phyloP scores from a whole-genome alignment of 1,140 invertebrate genomes.

The Hycleus phaleratus region DNA sequence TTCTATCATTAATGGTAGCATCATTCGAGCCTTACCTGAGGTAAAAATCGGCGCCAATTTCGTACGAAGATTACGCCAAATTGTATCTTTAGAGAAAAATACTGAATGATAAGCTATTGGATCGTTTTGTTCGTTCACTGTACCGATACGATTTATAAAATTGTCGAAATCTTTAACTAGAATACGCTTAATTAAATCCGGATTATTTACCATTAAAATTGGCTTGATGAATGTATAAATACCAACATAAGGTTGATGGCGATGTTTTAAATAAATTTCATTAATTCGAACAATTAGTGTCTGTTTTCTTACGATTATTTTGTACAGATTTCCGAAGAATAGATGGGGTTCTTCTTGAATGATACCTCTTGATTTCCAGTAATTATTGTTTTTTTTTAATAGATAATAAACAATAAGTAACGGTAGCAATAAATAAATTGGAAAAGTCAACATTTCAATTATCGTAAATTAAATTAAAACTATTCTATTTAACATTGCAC shows the following conservation, averaged over 20 bases:
- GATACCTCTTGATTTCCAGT: conserved; percentile 1
- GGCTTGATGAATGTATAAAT: conserved; percentile 40
- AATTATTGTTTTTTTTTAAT: neutral
- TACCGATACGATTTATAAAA: conserved; percentile 46
- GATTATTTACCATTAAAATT: conserved; percentile 32
- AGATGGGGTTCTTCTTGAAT: neutral
- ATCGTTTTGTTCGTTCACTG: conserved; percentile 43
- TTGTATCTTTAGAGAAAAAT: conserved; percentile 36
- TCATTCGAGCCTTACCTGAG: conserved; percentile 40
- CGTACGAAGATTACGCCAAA: conserved; percentile 40
- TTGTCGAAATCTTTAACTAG: conserved; percentile 44
- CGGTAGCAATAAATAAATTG: too few species aligned
- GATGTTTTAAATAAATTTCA: conserved; percentile 27
- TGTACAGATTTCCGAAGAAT: neutral
- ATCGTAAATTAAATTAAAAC: too few species aligned
- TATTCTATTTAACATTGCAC: too few species aligned
- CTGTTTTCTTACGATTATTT: neutral
- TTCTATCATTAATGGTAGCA: conserved; percentile 38
- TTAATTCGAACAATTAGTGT: conserved; percentile 1
- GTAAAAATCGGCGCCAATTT: conserved; percentile 39
- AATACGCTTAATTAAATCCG: conserved; percentile 43
- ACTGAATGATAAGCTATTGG: conserved; percentile 34
- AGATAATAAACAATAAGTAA: neutral
- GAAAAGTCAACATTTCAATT: too few species aligned
- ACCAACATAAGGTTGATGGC: conserved; percentile 36